Evolutionary conservation across 2,797 vertebrate genomes (phyloP), one percentile per base, ranked within the genome.

Genomic region (Threskiornis aethiopicus): DNA sequence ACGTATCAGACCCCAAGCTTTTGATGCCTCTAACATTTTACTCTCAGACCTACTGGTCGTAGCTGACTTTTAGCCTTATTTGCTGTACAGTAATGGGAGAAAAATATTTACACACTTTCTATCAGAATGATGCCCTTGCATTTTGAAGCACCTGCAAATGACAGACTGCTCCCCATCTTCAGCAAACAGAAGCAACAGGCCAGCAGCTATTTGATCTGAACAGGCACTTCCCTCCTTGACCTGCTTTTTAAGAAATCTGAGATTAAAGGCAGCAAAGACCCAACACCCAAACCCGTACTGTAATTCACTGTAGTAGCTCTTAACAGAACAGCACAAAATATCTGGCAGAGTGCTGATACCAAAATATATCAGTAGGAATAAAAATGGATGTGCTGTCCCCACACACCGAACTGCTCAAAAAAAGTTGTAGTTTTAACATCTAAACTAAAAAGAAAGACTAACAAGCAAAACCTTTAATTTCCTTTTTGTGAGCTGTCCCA

Each of bases 231-330:
- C 28, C 22, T 92, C 39, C 31, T 16, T 28, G 6, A 26, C 25
- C 51, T 41, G 80, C 26, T 54, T 59, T 58, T 35, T 33, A 77
- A 77, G 37, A 41, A 81, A 73, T 18, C 10, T 3, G 8, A 41
- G 46, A 66, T 73, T 41, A 91, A 84, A 86, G 33, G 42, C 25
- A 76, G 41, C 25, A 28, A 46, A 71, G 33, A 58, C 11, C 10
- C n/a, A 57, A 25, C 7, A 12, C 0, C n/a, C 31, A 47, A 33
- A 12, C 21, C 1, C 13, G 3, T 4, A 21, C 20, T 10, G 21
- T 26, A 37, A 58, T 3, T 37, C 3, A 1, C 49, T 31, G 8
- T 6, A 19, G 51, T 2, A n/a, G 16, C 52, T 35, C 33, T 65
- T 21, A 25, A 28, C 7, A 47, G 33, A 31, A 31, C 8, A 52